phyloP scores from a whole-genome alignment of 2,797 vertebrate species.

The Clarias pachynema region DNA sequence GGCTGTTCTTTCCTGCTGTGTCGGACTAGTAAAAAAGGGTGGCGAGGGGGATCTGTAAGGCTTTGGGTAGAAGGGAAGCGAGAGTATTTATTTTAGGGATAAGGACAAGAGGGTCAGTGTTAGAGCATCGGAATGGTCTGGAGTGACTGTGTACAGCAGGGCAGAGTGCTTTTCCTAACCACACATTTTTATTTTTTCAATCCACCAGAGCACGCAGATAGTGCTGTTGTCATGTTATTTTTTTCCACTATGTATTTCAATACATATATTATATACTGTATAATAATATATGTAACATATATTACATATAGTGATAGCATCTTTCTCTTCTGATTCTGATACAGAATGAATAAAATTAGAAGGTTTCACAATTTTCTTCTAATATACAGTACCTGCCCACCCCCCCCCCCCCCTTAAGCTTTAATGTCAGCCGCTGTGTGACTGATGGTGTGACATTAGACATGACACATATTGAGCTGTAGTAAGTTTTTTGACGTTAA shows the following conservation, averaged over 20 bases:
- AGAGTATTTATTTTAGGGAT: slow-evolving; percentile 34
- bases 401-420: background rate
- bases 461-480: slow-evolving; percentile 42
- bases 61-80: slow-evolving; percentile 1
- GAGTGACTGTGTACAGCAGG: slow-evolving; percentile 16
- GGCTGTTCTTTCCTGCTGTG: slow-evolving; percentile 66
- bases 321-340: slow-evolving; percentile 27
- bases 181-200: background rate
- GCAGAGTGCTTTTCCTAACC: slow-evolving; percentile 2
- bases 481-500: slow-evolving; percentile 45
- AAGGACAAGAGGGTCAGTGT: slow-evolving; percentile 7
- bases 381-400: background rate
- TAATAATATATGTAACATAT: slow-evolving; percentile 8
- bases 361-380: slow-evolving; percentile 1
- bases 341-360: slow-evolving; percentile 15
- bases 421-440: slow-evolving; percentile 34
- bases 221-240: background rate
- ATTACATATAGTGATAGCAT: slow-evolving; percentile 17
- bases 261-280: slow-evolving; percentile 2
- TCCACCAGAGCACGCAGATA: background rate
- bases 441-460: slow-evolving; percentile 38
- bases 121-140: slow-evolving; percentile 25
- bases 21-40: slow-evolving; percentile 40
- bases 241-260: background rate
- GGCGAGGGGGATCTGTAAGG: slow-evolving; percentile 33